Percentiles rank a stretch among this genome's conserved stretches.
phyloP scores from a whole-genome alignment of 2,888 invertebrate genomes.

The Apamea crenata region DNA sequence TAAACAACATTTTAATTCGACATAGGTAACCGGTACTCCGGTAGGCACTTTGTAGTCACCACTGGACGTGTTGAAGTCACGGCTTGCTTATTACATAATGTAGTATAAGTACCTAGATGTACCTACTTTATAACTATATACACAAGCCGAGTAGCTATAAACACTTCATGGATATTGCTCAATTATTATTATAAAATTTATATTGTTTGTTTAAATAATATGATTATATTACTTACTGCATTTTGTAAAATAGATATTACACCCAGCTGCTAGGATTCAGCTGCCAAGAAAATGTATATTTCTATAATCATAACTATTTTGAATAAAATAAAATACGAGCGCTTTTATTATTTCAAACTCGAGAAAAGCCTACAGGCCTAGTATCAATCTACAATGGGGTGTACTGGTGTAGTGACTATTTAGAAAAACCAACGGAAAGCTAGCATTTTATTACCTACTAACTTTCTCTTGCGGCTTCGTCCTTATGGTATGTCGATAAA shows the following conservation, averaged over 20 bases:
- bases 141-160: conserved; percentile 1
- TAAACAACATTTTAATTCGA: conserved; percentile 34
- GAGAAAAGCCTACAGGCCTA: not conserved
- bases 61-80: conserved; percentile 52
- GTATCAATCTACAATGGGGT: not conserved
- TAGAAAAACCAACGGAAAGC: not conserved
- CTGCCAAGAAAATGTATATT: not conserved
- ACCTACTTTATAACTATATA: conserved; percentile 27
- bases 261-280: not conserved
- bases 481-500: not conserved
- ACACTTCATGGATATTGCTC: conserved; percentile 17
- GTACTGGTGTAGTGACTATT: not conserved
- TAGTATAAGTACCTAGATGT: conserved; percentile 5
- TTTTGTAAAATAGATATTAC: conserved; percentile 9
- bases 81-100: conserved; percentile 50
- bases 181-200: conserved; percentile 1
- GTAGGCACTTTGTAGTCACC: conserved; percentile 44
- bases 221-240: not conserved
- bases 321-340: not conserved
- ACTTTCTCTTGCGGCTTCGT: too few relatives aligned
- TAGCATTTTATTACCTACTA: not conserved
- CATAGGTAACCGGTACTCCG: conserved; percentile 11
- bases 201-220: conserved; percentile 22
- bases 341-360: not conserved
- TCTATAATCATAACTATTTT: conserved; percentile 1